Evolutionary conservation across 2,797 vertebrate species (phyloP), one percentile per base, ranked within the genome.

Genomic region (Malacoraja senta): DNA sequence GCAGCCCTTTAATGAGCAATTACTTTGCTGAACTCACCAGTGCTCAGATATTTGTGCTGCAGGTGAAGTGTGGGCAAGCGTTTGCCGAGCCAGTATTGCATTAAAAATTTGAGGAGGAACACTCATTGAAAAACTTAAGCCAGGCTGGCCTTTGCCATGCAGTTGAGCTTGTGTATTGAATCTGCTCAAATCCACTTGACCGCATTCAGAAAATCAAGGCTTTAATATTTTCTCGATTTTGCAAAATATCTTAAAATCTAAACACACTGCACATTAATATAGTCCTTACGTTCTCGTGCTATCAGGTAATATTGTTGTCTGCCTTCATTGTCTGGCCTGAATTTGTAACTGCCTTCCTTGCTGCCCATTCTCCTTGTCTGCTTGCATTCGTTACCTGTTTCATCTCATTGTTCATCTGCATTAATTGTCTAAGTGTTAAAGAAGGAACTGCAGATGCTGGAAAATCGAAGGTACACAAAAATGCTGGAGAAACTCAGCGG

Each of bases 331-430:
- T 81, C 44, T 26, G 80, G 38, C 24, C 80, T 81, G 0, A 81
- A 53, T 81, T 44, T 53, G 38, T 81, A 44, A 38, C 80, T 81
- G 80, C 8, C 21, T 58, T 26, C 80, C 24, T 53, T 83, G 44
- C 44, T 58, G 80, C 21, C 80, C 17, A 68, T 12, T 68, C 65
- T 26, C 80, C 44, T 53, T 83, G 44, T 83, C 44, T 53, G 80
- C 44, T 44, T 83, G 80, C 80, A 83, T 83, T 83, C 21, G 53
- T 83, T 44, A 2, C 26, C 80, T 83, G 44, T 26, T 83, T 83
- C 80, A 53, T 53, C 44, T 58, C 38, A 53, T 83, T 83, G 44
- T 44, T 83, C 80, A 83, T 83, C 80, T 80, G 78, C 78, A 80
- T 80, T 80, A 44, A 80, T 80, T 80, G 78, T 21, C 78, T 58